Conservation (phyloP, 2,797 vertebrate species). For the Notoglanidium macrostoma region DNA sequence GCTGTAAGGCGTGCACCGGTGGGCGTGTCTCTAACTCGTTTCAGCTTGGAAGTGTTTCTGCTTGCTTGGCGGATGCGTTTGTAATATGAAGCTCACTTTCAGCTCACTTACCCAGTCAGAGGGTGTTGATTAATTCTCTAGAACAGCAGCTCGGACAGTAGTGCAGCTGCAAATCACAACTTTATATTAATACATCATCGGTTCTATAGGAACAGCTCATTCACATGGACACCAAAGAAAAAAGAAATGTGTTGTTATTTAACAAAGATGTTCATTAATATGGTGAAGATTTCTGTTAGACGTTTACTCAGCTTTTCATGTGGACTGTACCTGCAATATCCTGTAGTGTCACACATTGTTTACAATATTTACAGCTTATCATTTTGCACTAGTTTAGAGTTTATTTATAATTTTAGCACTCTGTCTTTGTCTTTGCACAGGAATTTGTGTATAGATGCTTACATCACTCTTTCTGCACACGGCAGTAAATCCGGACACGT, state of each 20-base stretch:
- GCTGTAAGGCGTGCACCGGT: background rate
- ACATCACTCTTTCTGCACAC: background rate
- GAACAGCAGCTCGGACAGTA: background rate
- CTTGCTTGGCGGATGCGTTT: background rate
- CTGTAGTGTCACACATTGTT: background rate
- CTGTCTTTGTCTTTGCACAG: background rate
- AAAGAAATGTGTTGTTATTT: too few species aligned
- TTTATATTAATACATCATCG: background rate
- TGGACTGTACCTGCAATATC: too few species aligned
- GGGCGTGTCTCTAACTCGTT: background rate
- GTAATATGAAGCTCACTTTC: background rate
- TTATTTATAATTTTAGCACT: background rate
- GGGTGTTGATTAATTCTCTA: background rate
- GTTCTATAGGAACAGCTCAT: background rate
- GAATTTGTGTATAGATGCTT: background rate
- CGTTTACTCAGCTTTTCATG: background rate
- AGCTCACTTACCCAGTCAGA: background rate
- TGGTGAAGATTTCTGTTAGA: background rate
- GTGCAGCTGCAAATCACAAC: background rate
- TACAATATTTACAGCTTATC: background rate
- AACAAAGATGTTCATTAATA: background rate
- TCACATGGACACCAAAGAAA: background rate
- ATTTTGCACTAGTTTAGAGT: background rate
- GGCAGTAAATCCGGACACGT: background rate
- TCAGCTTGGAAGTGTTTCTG: background rate